phyloP scores from a whole-genome alignment of 2,113 vertebrate genomes.

The Nesoenas mayeri region DNA sequence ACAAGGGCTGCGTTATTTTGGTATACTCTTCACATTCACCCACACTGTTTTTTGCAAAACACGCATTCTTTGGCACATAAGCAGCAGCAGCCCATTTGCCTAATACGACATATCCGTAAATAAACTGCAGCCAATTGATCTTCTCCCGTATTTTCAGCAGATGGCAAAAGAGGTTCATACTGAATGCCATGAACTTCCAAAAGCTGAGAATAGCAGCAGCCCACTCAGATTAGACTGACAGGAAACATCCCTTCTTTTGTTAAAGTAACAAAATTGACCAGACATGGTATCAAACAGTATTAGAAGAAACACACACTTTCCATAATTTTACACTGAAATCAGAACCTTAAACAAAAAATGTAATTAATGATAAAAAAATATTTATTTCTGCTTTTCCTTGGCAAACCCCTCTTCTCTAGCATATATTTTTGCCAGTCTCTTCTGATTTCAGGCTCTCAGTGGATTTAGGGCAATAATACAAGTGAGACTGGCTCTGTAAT shows the following conservation, averaged over 20 bases:
- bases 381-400: neutral
- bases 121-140: neutral
- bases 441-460: neutral
- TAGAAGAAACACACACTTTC: neutral
- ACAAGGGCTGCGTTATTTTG: neutral
- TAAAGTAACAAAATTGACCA: neutral
- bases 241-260: neutral
- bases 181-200: neutral
- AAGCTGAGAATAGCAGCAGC: neutral
- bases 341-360: neutral
- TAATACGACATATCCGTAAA: neutral
- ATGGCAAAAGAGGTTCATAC: neutral
- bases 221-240: neutral
- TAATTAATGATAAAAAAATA: neutral
- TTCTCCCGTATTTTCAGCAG: slow-evolving; percentile 14
- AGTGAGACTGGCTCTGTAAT: neutral
- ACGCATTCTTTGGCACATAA: neutral
- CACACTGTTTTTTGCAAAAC: neutral
- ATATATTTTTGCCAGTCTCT: neutral
- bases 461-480: neutral
- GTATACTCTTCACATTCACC: neutral
- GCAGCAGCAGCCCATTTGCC: neutral
- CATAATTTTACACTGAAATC: neutral
- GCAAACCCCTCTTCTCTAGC: neutral
- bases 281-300: neutral